Base-by-base conservation (phyloP, 2,888 invertebrate genomes). In the Drosophila nigricruria region DNA sequence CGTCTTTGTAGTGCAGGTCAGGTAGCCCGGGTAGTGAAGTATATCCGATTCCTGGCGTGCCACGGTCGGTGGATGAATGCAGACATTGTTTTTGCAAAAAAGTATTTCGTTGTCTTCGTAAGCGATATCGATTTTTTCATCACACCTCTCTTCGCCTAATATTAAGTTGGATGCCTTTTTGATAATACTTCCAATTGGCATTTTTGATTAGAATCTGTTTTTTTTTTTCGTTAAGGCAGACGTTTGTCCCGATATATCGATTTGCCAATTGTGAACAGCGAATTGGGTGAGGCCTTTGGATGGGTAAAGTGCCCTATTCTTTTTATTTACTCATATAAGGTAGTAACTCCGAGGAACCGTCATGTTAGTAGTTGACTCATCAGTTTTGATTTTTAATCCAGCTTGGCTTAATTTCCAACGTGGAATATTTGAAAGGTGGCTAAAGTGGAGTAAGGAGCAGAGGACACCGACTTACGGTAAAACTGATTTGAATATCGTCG, bases 71-170 rank as follows among this genome's bases (percentile, higher is more conserved):
- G 98, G 98, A 94, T 99, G 98, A 50, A 99, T 98, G 93, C 98
- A 99, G 38, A 99, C 98, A 93, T 99, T 98, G 92, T 99, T 99
- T 94, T 98, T 99, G 93, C 97, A 97, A 92, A 97, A 97, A 56
- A 97, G 93, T 70, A 96, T 95, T 94, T 97, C 97, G 90, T 97
- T 97, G 93, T 97, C 96, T 91, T 96, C 96, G 91, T 96, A 97
- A 89, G 94, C 93, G 49, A 94, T 94, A 75, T 94, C 94, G 83
- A 94, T 94, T 87, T 94, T 95, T 89, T 94, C 94, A 70, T 94
- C 94, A 75, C 95, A 94, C 78, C 94, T 94, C 71, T 96, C 96
- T 70, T 96, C 96, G 53, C 97, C 96, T 62, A 96, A 93, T 89
- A 97, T 96, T 88, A 96, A 96, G 90, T 95, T 96, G 53, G 97